Conservation (phyloP, 1,140 invertebrate species). For the Samia ricini region DNA sequence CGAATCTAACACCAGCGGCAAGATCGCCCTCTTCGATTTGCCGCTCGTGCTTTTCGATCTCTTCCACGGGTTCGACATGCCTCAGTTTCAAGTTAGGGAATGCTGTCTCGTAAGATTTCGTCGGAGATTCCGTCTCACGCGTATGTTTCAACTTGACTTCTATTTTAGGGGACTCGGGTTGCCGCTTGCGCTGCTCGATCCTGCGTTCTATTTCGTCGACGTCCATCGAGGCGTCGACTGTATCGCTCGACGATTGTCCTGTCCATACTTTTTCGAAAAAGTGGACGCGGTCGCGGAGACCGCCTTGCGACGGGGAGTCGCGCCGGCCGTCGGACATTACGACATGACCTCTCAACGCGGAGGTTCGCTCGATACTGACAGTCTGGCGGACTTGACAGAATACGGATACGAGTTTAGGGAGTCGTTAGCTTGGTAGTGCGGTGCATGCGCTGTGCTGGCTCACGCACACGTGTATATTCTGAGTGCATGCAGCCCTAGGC, state of each 20-base stretch:
- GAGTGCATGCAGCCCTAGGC: background rate
- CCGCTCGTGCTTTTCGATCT: constrained; percentile 77
- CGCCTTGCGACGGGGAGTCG: constrained; percentile 75
- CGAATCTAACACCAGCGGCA: constrained; percentile 78
- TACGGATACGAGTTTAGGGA: constrained; percentile 16
- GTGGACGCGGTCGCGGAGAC: constrained; percentile 83
- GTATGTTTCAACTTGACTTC: constrained; percentile 80
- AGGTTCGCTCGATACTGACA: constrained; percentile 74
- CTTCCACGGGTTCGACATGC: constrained; percentile 56
- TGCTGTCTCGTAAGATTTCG: constrained; percentile 51
- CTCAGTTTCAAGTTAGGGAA: constrained; percentile 58
- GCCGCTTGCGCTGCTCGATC: constrained; percentile 78
- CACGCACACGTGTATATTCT: constrained; percentile 33
- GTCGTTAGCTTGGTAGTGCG: constrained; percentile 32
- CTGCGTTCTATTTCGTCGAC: constrained; percentile 81
- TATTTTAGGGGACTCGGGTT: constrained; percentile 72
- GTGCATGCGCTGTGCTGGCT: constrained; percentile 31
- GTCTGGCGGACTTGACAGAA: no score
- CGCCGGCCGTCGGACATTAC: constrained; percentile 69
- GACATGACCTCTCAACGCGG: constrained; percentile 61
- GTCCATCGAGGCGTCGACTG: constrained; percentile 68
- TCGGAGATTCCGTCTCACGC: constrained; percentile 70
- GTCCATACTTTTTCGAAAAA: constrained; percentile 89
- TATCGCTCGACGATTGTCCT: constrained; percentile 67
- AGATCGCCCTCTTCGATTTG: constrained; percentile 82